These are phyloP conservation scores for Synanthedon andrenaeformis DNA, from an alignment of 2,888 invertebrate species.

Conservation along the genomic window DNA sequence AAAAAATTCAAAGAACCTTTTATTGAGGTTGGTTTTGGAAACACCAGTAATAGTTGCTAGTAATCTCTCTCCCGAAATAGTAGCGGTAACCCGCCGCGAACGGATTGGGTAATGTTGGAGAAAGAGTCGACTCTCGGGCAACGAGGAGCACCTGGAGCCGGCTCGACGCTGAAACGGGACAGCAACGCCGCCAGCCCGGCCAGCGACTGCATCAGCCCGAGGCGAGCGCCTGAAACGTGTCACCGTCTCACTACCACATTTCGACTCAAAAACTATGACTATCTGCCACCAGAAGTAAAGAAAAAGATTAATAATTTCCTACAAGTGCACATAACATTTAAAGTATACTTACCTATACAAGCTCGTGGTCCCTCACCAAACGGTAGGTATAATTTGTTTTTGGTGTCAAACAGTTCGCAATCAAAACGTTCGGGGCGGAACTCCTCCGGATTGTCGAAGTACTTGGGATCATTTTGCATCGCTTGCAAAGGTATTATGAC, in stretches of 20 bases:
- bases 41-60: too few species aligned
- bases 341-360: constrained; percentile 34
- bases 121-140: constrained; percentile 26
- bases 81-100: constrained; percentile 35
- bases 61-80: constrained; percentile 15
- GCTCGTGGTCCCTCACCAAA: constrained; percentile 46
- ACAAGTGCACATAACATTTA: background rate
- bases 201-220: constrained; percentile 47
- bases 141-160: constrained; percentile 21
- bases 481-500: constrained; percentile 25
- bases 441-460: constrained; percentile 29
- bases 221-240: constrained; percentile 28
- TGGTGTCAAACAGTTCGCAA: constrained; percentile 20
- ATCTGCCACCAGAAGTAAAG: too few species aligned
- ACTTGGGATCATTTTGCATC: constrained; percentile 38
- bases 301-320: too few species aligned
- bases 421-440: constrained; percentile 39
- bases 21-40: too few species aligned
- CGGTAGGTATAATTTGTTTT: constrained; percentile 35
- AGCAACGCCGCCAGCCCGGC: constrained; percentile 43
- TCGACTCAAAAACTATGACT: background rate
- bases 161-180: constrained; percentile 24
- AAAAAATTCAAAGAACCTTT: too few species aligned
- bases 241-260: too few species aligned
- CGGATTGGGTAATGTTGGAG: constrained; percentile 29